phyloP scores from a whole-genome alignment of 1,140 invertebrate genomes.

The Coptotermes formosanus region DNA sequence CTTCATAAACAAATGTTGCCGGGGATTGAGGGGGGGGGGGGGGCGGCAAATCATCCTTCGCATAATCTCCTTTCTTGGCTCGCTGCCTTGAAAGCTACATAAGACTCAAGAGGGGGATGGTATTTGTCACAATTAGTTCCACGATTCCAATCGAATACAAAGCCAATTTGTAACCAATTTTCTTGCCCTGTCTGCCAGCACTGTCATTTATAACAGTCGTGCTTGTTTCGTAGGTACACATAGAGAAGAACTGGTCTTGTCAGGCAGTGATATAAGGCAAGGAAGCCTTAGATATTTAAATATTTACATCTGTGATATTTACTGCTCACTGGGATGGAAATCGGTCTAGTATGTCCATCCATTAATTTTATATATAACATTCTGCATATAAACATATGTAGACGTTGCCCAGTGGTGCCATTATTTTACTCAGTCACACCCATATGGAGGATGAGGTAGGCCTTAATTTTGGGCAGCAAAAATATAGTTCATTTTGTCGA shows the following conservation, averaged over 20 bases:
- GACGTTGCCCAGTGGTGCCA: not conserved
- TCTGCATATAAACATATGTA: not conserved
- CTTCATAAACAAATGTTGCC: not conserved
- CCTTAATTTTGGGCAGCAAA: not conserved
- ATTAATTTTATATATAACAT: not conserved
- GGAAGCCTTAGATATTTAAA: not conserved
- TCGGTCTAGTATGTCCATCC: not conserved
- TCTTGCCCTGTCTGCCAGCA: not conserved
- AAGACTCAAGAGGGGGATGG: not conserved
- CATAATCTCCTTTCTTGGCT: not conserved
- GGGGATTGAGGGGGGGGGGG: not conserved
- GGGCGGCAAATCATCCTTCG: not conserved
- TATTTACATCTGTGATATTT: not conserved
- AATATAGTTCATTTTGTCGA: not conserved
- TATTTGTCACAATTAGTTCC: constrained; percentile 19
- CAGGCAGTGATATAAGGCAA: not conserved
- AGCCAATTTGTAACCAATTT: constrained; percentile 9
- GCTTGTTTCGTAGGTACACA: not conserved
- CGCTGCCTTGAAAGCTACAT: not conserved
- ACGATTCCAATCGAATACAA: constrained; percentile 16
- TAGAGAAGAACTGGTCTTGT: not conserved
- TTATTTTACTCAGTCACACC: not conserved
- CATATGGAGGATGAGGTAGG: not conserved
- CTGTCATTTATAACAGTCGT: not conserved
- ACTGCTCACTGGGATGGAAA: not conserved